Percentiles rank a stretch among this genome's conserved stretches.
phyloP scores from a whole-genome alignment of 2,113 vertebrate species.

The Perca flavescens region DNA sequence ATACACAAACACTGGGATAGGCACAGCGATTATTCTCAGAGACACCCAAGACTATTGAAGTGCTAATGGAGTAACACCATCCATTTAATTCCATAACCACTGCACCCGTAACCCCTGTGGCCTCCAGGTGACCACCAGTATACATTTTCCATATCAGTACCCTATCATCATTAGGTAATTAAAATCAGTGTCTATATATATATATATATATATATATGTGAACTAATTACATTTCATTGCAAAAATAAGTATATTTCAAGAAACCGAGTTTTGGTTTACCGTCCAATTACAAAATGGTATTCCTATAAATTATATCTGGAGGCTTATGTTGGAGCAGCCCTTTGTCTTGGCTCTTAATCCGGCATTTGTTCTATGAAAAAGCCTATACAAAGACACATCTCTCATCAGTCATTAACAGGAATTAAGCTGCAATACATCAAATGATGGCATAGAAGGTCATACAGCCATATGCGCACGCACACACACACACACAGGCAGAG shows the following conservation, averaged over 20 bases:
- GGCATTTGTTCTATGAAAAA: slow-evolving; percentile 21
- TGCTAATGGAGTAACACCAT: slow-evolving; percentile 77
- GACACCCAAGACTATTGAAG: slow-evolving; percentile 78
- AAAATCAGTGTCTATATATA: slow-evolving; percentile 9
- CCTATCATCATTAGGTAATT: not conserved
- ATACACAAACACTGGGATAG: slow-evolving; percentile 48
- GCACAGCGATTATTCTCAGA: slow-evolving; percentile 63
- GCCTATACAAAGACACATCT: slow-evolving; percentile 35
- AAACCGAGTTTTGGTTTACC: not conserved
- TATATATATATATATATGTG: too few species aligned
- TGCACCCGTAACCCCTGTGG: slow-evolving; percentile 40
- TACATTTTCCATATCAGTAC: not conserved
- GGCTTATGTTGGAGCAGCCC: not conserved
- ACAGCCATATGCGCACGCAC: not conserved
- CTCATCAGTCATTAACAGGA: slow-evolving; percentile 42
- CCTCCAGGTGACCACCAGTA: slow-evolving; percentile 36
- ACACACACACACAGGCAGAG: too few species aligned
- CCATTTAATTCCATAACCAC: slow-evolving; percentile 54
- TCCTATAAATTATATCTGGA: not conserved
- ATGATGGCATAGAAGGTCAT: not conserved
- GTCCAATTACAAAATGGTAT: not conserved
- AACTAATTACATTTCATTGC: not conserved
- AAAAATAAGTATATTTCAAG: not conserved
- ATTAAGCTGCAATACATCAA: slow-evolving; percentile 28
- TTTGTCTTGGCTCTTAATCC: slow-evolving; percentile 42